These are phyloP conservation scores for Myathropa florea DNA, from an alignment of 2,888 invertebrate species.

Conservation along the genomic window DNA sequence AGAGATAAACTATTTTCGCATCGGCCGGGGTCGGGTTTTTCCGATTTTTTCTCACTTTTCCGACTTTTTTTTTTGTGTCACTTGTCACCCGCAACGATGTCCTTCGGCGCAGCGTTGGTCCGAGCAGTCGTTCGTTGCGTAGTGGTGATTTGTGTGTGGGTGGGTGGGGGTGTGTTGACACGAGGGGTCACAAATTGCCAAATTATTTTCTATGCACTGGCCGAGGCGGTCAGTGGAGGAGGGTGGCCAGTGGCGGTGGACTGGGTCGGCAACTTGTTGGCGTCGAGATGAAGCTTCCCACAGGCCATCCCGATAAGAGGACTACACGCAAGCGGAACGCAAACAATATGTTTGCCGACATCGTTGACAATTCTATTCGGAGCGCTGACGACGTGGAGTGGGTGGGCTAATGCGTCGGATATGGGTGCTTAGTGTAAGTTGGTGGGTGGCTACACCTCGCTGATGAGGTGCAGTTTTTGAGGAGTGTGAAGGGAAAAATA, in stretches of 20 bases:
- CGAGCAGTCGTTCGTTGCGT: constrained; percentile 67
- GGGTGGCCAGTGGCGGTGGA: constrained; percentile 1
- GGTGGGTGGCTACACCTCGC: constrained; percentile 58
- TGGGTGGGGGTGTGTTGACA: constrained; percentile 53
- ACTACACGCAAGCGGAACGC: constrained; percentile 31
- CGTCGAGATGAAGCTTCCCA: constrained; percentile 9
- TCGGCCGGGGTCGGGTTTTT: constrained; percentile 25
- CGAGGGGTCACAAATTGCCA: constrained; percentile 69
- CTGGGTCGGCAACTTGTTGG: constrained; percentile 54
- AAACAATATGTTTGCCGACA: constrained; percentile 69
- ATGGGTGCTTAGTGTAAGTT: constrained; percentile 34
- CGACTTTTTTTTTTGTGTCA: neutral
- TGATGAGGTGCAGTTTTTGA: constrained; percentile 50
- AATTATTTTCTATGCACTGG: constrained; percentile 63
- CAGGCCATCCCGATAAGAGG: constrained; percentile 58
- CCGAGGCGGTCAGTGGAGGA: neutral
- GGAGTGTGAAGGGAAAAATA: constrained; percentile 38
- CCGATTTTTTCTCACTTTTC: neutral
- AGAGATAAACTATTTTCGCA: constrained; percentile 72
- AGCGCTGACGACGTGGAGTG: constrained; percentile 13
- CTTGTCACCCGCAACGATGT: constrained; percentile 50
- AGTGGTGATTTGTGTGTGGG: constrained; percentile 66
- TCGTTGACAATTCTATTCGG: constrained; percentile 21
- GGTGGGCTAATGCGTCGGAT: constrained; percentile 34
- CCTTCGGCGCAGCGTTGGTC: constrained; percentile 56